These are phyloP conservation scores for Metopia argyrocephala DNA, from an alignment of 2,888 invertebrate species.

Conservation along the genomic window DNA sequence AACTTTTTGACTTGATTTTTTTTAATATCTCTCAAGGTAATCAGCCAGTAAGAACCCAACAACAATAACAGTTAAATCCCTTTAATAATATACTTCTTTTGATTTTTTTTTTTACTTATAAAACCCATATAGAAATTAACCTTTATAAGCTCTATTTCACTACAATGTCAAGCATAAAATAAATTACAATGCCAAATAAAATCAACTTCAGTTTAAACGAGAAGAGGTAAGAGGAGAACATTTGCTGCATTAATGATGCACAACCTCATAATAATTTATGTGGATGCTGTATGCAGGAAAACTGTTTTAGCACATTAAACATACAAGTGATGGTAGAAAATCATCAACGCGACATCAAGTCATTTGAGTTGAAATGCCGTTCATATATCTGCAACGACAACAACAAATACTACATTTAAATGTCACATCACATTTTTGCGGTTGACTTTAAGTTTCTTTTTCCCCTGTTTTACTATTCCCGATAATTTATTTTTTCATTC, in stretches of 20 bases:
- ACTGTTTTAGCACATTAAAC: not conserved
- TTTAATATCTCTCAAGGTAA: too few species aligned
- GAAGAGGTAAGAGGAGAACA: not conserved
- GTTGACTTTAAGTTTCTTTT: constrained; percentile 19
- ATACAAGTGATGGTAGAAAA: not conserved
- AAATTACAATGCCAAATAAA: too few species aligned
- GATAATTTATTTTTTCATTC: too few species aligned
- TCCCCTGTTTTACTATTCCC: not conserved
- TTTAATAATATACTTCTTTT: constrained; percentile 46
- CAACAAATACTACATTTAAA: constrained; percentile 29
- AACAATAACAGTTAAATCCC: constrained; percentile 58
- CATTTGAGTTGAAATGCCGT: constrained; percentile 60
- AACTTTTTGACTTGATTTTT: constrained; percentile 39
- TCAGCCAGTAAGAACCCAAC: too few species aligned
- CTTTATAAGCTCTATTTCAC: constrained; percentile 25
- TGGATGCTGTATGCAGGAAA: not conserved
- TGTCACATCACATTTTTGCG: constrained; percentile 57
- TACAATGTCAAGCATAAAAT: not conserved
- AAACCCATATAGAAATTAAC: constrained; percentile 45
- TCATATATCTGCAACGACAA: not conserved
- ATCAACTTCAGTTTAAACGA: too few species aligned
- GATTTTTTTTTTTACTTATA: too few species aligned
- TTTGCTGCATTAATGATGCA: constrained; percentile 14
- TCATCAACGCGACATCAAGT: constrained; percentile 53
- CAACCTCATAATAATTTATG: too few species aligned